phyloP scores from a whole-genome alignment of 2,888 invertebrate species.

The Scaptomyza tumidula region DNA sequence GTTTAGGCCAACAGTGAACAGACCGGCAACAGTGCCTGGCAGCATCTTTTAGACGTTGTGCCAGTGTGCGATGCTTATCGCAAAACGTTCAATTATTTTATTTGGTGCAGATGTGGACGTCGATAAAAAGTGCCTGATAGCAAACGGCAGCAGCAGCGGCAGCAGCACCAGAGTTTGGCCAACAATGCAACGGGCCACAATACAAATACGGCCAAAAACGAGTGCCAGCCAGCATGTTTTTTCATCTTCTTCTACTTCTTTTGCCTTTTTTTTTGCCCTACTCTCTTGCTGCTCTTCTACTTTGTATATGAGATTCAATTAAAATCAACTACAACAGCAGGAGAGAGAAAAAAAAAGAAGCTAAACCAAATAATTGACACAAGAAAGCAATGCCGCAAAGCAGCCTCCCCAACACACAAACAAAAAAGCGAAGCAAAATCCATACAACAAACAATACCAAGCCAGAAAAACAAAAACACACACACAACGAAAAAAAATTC shows the following conservation, averaged over 20 bases:
- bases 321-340: slow-evolving; percentile 58
- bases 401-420: not conserved
- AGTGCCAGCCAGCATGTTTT: slow-evolving; percentile 29
- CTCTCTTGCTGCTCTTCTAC: slow-evolving; percentile 57
- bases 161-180: slow-evolving; percentile 42
- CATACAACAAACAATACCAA: slow-evolving; percentile 15
- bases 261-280: slow-evolving; percentile 43
- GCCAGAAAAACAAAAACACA: not conserved
- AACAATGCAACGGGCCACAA: slow-evolving; percentile 66
- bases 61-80: slow-evolving; percentile 82
- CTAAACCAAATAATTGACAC: slow-evolving; percentile 83
- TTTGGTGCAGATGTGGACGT: slow-evolving; percentile 84
- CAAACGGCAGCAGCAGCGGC: slow-evolving; percentile 67
- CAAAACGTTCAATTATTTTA: slow-evolving; percentile 84
- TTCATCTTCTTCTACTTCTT: too few species aligned
- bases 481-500: slow-evolving; percentile 9
- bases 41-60: slow-evolving; percentile 52
- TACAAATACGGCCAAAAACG: slow-evolving; percentile 37
- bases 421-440: not conserved
- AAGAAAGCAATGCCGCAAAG: slow-evolving; percentile 84
- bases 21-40: slow-evolving; percentile 22
- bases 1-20: slow-evolving; percentile 32
- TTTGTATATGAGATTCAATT: slow-evolving; percentile 80
- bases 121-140: slow-evolving; percentile 84
- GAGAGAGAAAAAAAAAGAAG: slow-evolving; percentile 30